Evolutionary conservation across 2,797 vertebrate species (phyloP).

Genomic region (Intellagama lesueurii): DNA sequence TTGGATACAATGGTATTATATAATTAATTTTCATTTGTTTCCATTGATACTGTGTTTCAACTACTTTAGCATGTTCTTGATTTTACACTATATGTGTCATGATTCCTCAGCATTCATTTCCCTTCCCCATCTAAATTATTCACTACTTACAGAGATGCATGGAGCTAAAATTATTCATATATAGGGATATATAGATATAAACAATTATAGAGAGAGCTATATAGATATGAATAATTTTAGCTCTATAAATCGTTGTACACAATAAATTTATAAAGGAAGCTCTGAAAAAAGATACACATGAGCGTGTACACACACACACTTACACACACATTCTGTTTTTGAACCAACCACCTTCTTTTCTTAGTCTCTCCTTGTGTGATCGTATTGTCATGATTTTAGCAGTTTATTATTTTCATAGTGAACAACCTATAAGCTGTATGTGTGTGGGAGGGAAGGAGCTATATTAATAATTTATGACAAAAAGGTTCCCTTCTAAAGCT

Average conservation of each 20-base stretch:
- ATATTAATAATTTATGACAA: slow-evolving; percentile 45
- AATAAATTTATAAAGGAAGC: no score
- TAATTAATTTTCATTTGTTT: neutral
- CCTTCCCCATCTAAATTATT: slow-evolving; percentile 33
- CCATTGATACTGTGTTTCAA: neutral
- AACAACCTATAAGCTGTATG: neutral
- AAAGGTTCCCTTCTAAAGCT: slow-evolving; percentile 43
- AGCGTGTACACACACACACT: neutral
- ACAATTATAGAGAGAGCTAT: no score
- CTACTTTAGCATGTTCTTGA: neutral
- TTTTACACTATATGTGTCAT: neutral
- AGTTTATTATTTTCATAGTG: slow-evolving; percentile 40
- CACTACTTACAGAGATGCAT: slow-evolving; percentile 23
- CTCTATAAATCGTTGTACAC: no score
- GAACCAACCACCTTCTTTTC: slow-evolving; percentile 17
- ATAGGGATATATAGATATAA: neutral
- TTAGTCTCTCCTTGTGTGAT: slow-evolving; percentile 22
- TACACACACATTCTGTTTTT: neutral
- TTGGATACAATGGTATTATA: neutral
- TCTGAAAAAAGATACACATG: neutral
- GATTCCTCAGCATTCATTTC: neutral
- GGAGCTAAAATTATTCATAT: neutral
- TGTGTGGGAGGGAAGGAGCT: neutral
- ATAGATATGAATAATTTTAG: no score
- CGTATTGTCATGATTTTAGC: neutral